These are phyloP conservation scores for Megalopta genalis DNA, from an alignment of 1,140 invertebrate genomes.

Conservation along the genomic window DNA sequence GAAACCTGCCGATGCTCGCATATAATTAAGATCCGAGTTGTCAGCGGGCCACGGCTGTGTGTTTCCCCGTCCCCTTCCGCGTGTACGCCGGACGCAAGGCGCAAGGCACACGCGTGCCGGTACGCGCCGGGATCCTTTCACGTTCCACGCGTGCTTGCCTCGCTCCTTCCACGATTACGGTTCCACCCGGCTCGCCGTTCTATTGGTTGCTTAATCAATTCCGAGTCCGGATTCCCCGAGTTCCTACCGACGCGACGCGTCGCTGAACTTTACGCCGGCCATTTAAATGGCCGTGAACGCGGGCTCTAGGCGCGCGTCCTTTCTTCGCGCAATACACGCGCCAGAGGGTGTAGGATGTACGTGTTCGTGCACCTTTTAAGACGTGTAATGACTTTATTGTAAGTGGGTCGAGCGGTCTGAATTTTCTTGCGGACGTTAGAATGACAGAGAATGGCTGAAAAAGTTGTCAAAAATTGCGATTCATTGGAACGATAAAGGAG, in stretches of 20 bases:
- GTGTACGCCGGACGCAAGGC: neutral
- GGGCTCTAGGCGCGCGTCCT: too few relatives aligned
- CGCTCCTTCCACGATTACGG: constrained; percentile 48
- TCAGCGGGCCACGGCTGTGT: constrained; percentile 43
- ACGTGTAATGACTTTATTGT: too few relatives aligned
- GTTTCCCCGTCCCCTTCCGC: constrained; percentile 31
- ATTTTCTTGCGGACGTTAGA: too few relatives aligned
- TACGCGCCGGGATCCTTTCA: constrained; percentile 47
- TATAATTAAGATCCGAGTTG: constrained; percentile 65
- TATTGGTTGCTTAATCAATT: constrained; percentile 55
- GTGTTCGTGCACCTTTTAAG: too few relatives aligned
- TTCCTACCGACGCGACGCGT: constrained; percentile 6
- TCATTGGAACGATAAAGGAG: too few relatives aligned
- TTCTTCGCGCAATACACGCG: too few relatives aligned
- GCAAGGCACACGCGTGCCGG: constrained; percentile 38
- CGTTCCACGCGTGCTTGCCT: constrained; percentile 54
- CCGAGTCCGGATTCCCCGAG: constrained; percentile 23
- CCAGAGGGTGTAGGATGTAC: too few relatives aligned
- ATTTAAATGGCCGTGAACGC: too few relatives aligned
- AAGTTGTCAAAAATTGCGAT: too few relatives aligned
- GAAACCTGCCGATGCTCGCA: constrained; percentile 52
- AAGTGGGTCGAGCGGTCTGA: too few relatives aligned
- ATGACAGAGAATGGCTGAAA: too few relatives aligned
- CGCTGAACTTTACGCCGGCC: neutral
- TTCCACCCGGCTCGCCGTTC: constrained; percentile 38